Conservation (phyloP, 2,113 vertebrate genomes). For the Rutilus rutilus region DNA sequence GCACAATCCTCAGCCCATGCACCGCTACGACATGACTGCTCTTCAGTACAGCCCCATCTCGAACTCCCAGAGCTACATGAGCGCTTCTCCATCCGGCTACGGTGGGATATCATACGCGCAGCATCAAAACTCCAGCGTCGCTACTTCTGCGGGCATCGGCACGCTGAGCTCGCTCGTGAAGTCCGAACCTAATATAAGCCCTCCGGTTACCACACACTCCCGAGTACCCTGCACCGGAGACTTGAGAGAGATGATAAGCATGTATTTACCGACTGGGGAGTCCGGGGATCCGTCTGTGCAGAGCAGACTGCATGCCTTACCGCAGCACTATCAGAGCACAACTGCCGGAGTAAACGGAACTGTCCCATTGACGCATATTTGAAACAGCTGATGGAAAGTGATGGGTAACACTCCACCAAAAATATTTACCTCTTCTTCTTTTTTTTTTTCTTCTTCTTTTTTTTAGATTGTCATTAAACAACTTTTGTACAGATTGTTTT, state of each 20-base stretch:
- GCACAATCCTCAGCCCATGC: slow-evolving; percentile 92
- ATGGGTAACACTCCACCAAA: slow-evolving; percentile 80
- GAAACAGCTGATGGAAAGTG: slow-evolving; percentile 69
- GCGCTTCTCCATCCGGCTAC: slow-evolving; percentile 92
- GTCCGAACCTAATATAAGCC: slow-evolving; percentile 94
- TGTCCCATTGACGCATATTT: slow-evolving; percentile 97
- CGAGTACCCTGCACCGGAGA: slow-evolving; percentile 95
- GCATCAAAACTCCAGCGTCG: slow-evolving; percentile 85
- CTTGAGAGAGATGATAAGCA: slow-evolving; percentile 99
- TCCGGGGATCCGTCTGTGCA: slow-evolving; percentile 90
- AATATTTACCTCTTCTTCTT: slow-evolving; percentile 78
- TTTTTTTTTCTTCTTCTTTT: slow-evolving; percentile 48
- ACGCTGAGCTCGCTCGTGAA: slow-evolving; percentile 93
- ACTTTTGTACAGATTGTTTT: slow-evolving; percentile 89
- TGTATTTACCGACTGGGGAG: slow-evolving; percentile 97
- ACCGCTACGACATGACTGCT: slow-evolving; percentile 93
- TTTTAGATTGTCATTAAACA: slow-evolving; percentile 76
- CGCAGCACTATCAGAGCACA: slow-evolving; percentile 95
- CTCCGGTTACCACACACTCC: slow-evolving; percentile 90
- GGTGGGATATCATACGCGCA: slow-evolving; percentile 89
- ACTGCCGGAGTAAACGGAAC: slow-evolving; percentile 93
- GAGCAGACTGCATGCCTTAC: slow-evolving; percentile 92
- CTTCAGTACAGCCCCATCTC: slow-evolving; percentile 97
- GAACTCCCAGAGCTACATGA: slow-evolving; percentile 97
- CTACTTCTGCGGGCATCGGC: slow-evolving; percentile 89